Percentiles rank a stretch among this genome's conserved stretches.
Conservation (phyloP, 2,113 vertebrate species). For the Candoia aspera region DNA sequence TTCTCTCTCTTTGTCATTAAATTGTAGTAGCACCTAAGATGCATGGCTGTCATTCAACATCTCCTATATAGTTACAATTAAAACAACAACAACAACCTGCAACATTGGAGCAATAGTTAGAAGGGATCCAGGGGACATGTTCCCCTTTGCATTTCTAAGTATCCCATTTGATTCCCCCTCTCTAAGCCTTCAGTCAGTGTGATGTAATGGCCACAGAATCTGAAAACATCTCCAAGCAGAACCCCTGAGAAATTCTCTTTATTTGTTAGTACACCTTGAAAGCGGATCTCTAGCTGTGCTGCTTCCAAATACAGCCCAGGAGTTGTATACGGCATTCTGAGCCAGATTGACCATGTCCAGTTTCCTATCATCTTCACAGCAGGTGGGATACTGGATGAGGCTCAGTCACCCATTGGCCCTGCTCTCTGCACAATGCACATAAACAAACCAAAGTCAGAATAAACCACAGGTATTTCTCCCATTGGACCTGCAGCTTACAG, state of each 20-base stretch:
- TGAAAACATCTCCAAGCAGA: not conserved
- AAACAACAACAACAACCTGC: no score
- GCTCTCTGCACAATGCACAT: not conserved
- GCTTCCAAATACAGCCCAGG: not conserved
- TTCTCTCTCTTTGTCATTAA: not conserved
- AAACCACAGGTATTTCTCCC: not conserved
- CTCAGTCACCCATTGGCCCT: not conserved
- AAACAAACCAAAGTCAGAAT: not conserved
- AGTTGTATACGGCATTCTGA: not conserved
- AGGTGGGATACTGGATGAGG: not conserved
- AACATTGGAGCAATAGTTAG: no score
- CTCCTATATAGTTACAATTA: not conserved
- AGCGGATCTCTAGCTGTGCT: not conserved
- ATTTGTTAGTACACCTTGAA: not conserved
- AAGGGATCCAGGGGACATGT: not conserved
- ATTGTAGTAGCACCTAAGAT: slow-evolving; percentile 7
- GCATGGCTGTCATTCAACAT: slow-evolving; percentile 24
- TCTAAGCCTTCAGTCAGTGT: not conserved
- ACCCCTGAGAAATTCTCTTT: not conserved
- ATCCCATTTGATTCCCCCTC: not conserved
- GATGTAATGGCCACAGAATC: not conserved
- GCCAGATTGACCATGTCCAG: not conserved
- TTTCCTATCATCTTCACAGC: not conserved
- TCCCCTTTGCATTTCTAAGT: no score
- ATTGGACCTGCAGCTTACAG: not conserved